Conservation (phyloP, 2,113 vertebrate species). For the Equus przewalskii region DNA sequence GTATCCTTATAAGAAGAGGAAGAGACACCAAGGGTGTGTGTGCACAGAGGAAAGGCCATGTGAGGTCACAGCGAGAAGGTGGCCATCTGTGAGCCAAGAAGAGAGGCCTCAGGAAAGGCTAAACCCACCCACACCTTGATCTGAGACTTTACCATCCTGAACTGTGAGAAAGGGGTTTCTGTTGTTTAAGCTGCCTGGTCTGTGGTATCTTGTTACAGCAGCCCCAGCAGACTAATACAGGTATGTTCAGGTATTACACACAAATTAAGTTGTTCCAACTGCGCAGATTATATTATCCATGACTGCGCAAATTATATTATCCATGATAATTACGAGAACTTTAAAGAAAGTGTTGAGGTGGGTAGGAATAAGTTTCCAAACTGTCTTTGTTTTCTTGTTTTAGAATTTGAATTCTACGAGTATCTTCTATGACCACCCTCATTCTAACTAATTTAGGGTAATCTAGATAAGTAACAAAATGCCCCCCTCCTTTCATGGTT, state of each 20-base stretch:
- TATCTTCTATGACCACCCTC: not conserved
- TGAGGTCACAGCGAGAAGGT: not conserved
- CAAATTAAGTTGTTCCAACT: not conserved
- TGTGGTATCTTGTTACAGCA: not conserved
- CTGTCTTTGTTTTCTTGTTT: not conserved
- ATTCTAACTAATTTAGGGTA: not conserved
- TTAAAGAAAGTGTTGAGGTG: not conserved
- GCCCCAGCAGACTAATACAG: not conserved
- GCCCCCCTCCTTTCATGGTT: not conserved
- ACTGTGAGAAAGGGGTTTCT: not conserved
- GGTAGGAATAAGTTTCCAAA: not conserved
- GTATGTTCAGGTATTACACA: not conserved
- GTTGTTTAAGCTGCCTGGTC: not conserved
- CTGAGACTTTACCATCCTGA: not conserved
- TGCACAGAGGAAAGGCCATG: not conserved
- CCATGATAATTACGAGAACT: not conserved
- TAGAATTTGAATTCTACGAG: not conserved
- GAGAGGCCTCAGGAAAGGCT: not conserved
- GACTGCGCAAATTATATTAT: not conserved
- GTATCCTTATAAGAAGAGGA: not conserved
- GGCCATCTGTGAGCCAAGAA: not conserved
- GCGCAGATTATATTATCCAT: not conserved
- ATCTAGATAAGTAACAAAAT: not conserved
- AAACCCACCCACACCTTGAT: not conserved
- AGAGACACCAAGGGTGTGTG: not conserved